Evolutionary conservation across 1,140 invertebrate genomes (phyloP), one percentile per base, ranked within the genome.

Genomic region (Fragariocoptes setiger): DNA sequence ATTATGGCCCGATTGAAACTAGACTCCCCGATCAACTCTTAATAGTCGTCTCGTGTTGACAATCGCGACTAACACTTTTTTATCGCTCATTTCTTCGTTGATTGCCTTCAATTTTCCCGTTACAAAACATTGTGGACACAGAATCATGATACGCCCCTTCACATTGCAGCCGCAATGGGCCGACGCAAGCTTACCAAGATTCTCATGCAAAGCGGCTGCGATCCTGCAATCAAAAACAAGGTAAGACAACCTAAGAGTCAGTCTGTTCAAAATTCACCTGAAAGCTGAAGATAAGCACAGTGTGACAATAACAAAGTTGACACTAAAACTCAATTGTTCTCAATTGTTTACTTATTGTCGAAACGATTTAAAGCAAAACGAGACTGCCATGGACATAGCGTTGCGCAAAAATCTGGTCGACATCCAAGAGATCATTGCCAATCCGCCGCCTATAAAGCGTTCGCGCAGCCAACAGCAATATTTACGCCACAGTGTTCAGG

Each of bases 121-220:
- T n/a, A n/a, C n/a, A n/a, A n/a, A n/a, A n/a, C n/a, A n/a, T n/a
- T n/a, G n/a, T n/a, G n/a, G n/a, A n/a, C 48, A 31, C 52, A 74
- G 71, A 92, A 94, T 61, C 82, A 80, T 2, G 85, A 94, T 54
- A 86, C 80, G 0, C 72, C 78, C 0, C 56, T 92, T 16, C 85
- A 92, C 54, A 88, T 92, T 47, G 71, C 80, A 3, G 73, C 79
- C 4, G 83, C 83, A 2, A 82, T 90, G 74, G 78, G 78, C 15
- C 62, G 82, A 35, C 63, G 80, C 25, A 92, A 92, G 59, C 61
- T 92, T 38, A 85, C 82, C 2, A 67, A 76, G 51, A 80, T 92
- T 46, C 60, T 92, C 1, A 59, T 90, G 12, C 78, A 88, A 54
- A 73, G 77, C 0, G 72, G 72, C 38, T 78, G 77, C 49, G 71